Conservation (phyloP, 2,113 vertebrate species). For the Oryzias melastigma region DNA sequence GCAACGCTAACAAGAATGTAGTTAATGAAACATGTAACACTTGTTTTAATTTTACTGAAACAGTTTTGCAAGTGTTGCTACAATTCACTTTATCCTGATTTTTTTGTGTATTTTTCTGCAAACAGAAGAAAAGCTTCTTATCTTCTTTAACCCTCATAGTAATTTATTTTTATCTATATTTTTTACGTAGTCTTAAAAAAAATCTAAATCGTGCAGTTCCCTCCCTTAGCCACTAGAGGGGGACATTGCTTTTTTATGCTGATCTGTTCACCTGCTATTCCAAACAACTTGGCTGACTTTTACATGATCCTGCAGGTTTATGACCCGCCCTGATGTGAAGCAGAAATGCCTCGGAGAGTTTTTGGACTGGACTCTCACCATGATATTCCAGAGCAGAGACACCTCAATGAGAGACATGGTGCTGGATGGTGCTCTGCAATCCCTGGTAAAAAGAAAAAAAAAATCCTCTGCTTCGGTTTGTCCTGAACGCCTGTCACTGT, state of each 20-base stretch:
- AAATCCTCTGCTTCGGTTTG: background rate
- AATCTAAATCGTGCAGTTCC: too few relatives aligned
- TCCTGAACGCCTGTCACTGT: background rate
- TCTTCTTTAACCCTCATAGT: too few relatives aligned
- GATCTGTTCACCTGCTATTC: background rate
- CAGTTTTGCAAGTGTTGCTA: too few relatives aligned
- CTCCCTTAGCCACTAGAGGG: conserved; percentile 56
- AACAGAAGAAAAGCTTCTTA: too few relatives aligned
- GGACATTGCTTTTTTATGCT: background rate
- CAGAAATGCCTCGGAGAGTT: conserved; percentile 86
- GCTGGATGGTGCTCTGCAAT: conserved; percentile 88
- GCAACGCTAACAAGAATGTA: too few relatives aligned
- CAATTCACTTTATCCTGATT: too few relatives aligned
- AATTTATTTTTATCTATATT: too few relatives aligned
- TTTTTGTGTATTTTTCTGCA: too few relatives aligned
- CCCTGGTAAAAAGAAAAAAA: conserved; percentile 81
- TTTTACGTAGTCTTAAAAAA: too few relatives aligned
- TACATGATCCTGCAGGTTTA: conserved; percentile 79
- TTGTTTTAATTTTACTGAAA: too few relatives aligned
- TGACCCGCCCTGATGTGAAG: conserved; percentile 91
- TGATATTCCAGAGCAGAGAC: conserved; percentile 79
- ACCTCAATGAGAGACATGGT: conserved; percentile 80
- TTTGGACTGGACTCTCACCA: conserved; percentile 88
- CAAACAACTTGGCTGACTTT: conserved; percentile 12
- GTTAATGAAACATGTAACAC: too few relatives aligned